A percentile compares a stretch with the other conserved stretches of the same genome.
phyloP scores from a whole-genome alignment of 2,888 invertebrate genomes.

The Tipula helvola region DNA sequence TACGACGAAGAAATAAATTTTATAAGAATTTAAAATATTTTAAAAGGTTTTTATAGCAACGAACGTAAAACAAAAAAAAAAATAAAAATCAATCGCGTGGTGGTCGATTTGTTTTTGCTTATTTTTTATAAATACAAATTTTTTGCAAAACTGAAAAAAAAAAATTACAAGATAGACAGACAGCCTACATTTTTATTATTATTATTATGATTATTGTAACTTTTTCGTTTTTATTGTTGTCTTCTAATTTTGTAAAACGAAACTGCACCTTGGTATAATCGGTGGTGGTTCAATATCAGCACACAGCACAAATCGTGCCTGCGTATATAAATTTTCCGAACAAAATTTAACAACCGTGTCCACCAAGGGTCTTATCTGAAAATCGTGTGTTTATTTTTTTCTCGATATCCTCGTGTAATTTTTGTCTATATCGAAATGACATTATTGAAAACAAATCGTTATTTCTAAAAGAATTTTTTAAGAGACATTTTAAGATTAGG shows the following conservation, averaged over 20 bases:
- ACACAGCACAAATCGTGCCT: neutral
- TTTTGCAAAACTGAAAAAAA: neutral
- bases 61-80: neutral
- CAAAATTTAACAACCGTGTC: neutral
- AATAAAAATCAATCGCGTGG: neutral
- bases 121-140: neutral
- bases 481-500: neutral
- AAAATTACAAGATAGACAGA: neutral
- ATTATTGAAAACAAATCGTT: slow-evolving; percentile 4
- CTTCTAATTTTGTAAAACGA: neutral
- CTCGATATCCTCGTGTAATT: neutral
- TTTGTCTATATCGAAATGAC: neutral
- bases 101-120: neutral
- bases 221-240: neutral
- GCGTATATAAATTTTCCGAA: neutral
- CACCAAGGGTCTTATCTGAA: neutral
- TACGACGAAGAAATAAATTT: neutral
- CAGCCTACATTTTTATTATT: neutral
- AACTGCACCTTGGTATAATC: neutral
- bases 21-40: neutral
- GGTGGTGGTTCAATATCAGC: neutral
- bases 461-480: neutral
- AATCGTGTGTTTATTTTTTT: neutral
- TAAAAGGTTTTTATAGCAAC: neutral
- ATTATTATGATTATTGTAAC: neutral